A percentile compares a stretch with the other conserved stretches of the same genome.
phyloP scores from a whole-genome alignment of 2,113 vertebrate species.

The Albula glossodonta region DNA sequence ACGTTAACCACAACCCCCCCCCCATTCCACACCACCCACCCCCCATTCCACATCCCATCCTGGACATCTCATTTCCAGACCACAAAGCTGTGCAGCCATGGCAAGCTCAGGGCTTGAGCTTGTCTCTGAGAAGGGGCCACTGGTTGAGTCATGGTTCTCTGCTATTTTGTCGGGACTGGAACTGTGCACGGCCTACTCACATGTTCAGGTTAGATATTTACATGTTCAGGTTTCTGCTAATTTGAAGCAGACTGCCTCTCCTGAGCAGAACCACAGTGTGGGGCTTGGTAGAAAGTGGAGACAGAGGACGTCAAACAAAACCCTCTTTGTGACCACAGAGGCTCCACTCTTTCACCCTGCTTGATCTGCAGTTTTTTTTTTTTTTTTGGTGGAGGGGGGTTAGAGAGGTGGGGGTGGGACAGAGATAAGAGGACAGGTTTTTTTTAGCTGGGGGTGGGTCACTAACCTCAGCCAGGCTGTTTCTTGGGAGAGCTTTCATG shows the following conservation, averaged over 20 bases:
- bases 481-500: conserved; percentile 18
- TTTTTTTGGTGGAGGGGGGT: background rate
- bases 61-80: background rate
- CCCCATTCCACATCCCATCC: background rate
- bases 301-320: background rate
- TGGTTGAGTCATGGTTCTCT: background rate
- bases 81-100: background rate
- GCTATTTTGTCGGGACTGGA: too few relatives aligned
- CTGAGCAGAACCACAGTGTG: background rate
- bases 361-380: background rate
- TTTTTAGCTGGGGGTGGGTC: conserved; percentile 38
- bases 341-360: background rate
- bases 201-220: background rate
- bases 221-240: conserved; percentile 4
- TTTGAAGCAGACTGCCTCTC: background rate
- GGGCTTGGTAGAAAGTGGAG: background rate
- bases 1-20: too few relatives aligned
- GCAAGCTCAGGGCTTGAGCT: background rate
- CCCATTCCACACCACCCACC: too few relatives aligned
- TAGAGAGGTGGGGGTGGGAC: background rate
- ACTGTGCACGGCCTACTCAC: too few relatives aligned
- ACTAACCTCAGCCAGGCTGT: conserved; percentile 20
- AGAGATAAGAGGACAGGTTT: conserved; percentile 32
- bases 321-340: background rate
- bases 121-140: background rate